A percentile compares a stretch with the other conserved stretches of the same genome.
These are phyloP conservation scores for Lathronympha strigana DNA, from an alignment of 2,888 invertebrate genomes.

Conservation along the genomic window DNA sequence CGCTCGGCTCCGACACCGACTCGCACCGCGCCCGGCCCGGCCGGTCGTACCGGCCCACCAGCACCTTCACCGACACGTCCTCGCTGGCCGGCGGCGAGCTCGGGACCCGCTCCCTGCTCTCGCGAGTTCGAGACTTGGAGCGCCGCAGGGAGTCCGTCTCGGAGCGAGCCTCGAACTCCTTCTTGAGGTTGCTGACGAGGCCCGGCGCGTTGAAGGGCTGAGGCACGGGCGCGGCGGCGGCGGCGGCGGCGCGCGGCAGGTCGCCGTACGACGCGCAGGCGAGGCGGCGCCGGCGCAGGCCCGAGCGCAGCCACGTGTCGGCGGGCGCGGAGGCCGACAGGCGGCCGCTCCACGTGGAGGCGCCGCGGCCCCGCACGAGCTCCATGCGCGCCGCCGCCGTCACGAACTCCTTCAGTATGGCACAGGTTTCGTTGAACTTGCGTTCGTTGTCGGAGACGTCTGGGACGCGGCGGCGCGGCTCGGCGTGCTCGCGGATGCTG, in stretches of 20 bases:
- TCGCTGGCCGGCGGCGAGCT: slow-evolving; percentile 64
- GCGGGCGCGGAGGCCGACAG: slow-evolving; percentile 87
- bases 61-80: slow-evolving; percentile 88
- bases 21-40: slow-evolving; percentile 58
- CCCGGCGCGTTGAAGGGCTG: slow-evolving; percentile 81
- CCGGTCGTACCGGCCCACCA: slow-evolving; percentile 90
- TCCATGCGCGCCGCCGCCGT: slow-evolving; percentile 71
- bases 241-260: slow-evolving; percentile 65
- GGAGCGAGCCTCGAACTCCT: slow-evolving; percentile 91
- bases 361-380: slow-evolving; percentile 67
- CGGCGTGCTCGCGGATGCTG: slow-evolving; percentile 70
- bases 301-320: slow-evolving; percentile 79
- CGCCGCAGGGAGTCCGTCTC: slow-evolving; percentile 57
- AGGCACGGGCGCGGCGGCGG: slow-evolving; percentile 41
- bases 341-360: slow-evolving; percentile 75
- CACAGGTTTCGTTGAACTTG: slow-evolving; percentile 82
- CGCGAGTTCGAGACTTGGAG: slow-evolving; percentile 51
- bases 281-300: slow-evolving; percentile 71
- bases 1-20: slow-evolving; percentile 51
- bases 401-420: slow-evolving; percentile 85
- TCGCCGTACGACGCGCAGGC: slow-evolving; percentile 73
- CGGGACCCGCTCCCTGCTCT: slow-evolving; percentile 51
- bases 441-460: slow-evolving; percentile 71
- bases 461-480: slow-evolving; percentile 52
- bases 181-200: slow-evolving; percentile 93